phyloP scores from a whole-genome alignment of 2,113 vertebrate species.

The Neotragus pygmaeus region DNA sequence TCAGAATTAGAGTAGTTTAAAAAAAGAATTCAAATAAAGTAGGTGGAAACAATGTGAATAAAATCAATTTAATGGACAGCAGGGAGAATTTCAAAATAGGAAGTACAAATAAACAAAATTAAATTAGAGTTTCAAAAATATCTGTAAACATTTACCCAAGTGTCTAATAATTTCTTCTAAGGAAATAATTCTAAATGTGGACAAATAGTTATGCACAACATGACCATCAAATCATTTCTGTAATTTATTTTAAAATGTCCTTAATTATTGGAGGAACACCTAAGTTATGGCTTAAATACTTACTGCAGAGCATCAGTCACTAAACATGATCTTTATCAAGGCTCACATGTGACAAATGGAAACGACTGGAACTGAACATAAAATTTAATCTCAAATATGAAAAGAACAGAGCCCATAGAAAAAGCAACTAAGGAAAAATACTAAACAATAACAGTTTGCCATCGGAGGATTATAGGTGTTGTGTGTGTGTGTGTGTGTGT shows the following conservation, averaged over 20 bases:
- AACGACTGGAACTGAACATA: not conserved
- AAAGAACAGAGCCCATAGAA: not conserved
- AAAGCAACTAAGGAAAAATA: rapidly evolving
- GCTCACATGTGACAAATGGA: not conserved
- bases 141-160: not conserved
- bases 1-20: not conserved
- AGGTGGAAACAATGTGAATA: not conserved
- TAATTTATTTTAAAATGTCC: not conserved
- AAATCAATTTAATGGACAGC: not conserved
- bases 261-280: not conserved
- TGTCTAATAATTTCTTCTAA: not conserved
- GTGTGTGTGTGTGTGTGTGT: not conserved
- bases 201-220: not conserved
- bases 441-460: not conserved
- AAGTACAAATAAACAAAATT: not conserved
- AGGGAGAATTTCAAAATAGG: not conserved
- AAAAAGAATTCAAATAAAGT: not conserved
- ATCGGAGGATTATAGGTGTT: rapidly evolving
- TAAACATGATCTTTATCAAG: not conserved
- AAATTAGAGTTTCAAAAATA: not conserved
- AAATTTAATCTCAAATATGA: not conserved
- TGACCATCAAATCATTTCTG: not conserved
- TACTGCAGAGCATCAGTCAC: not conserved
- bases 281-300: not conserved
- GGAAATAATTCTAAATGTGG: not conserved